A percentile compares a stretch with the other conserved stretches of the same genome.
Evolutionary conservation across 2,113 vertebrate genomes (phyloP).

Genomic region (Axis porcinus): DNA sequence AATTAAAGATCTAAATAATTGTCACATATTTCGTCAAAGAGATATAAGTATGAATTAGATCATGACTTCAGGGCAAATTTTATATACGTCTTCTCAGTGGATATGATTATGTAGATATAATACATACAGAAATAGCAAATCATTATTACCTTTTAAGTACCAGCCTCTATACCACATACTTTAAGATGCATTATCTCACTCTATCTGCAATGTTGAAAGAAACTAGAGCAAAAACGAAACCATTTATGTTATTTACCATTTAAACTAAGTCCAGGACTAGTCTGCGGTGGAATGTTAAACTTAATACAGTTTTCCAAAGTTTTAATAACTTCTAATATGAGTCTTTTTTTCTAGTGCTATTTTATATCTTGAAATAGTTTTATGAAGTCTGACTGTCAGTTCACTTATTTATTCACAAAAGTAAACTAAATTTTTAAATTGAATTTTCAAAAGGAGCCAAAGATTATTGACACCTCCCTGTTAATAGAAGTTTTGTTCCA

Average conservation of each 20-base stretch:
- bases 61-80: background rate
- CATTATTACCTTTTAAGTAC: background rate
- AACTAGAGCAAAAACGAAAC: background rate
- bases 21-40: background rate
- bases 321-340: background rate
- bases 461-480: background rate
- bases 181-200: background rate
- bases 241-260: background rate
- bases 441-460: background rate
- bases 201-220: background rate
- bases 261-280: background rate
- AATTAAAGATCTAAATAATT: background rate
- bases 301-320: background rate
- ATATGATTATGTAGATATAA: background rate
- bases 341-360: background rate
- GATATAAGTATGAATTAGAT: background rate
- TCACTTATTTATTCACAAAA: background rate
- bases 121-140: background rate
- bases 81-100: background rate
- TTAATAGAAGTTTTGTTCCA: background rate
- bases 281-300: background rate
- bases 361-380: background rate
- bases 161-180: background rate
- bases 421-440: background rate
- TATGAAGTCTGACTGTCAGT: background rate